Evolutionary conservation across 1,140 invertebrate species (phyloP), one percentile per base, ranked within the genome.

Genomic region (Magallana angulata): DNA sequence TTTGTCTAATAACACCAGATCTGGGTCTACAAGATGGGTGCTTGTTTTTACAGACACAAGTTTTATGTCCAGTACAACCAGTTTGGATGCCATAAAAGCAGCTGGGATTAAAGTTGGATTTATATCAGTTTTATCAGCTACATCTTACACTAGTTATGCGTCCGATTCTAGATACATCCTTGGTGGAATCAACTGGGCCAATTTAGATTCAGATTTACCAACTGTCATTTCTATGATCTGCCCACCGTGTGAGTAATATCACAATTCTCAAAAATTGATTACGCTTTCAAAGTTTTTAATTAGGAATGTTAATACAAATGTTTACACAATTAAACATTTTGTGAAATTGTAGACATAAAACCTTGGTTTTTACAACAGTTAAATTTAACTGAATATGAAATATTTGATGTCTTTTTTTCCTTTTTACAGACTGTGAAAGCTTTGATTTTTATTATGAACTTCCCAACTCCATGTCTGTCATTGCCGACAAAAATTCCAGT

Each of bases 351-450:
- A 3, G 36, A 48, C 36, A 4, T 48, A 48, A 48, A 24, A 24
- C 24, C 24, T 24, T 24, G 24, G 24, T 24, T 24, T 24, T 24
- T 24, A 24, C 24, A 24, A 24, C 24, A 24, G 24, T 24, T 24
- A 24, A 0, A 24, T 24, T 24, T 24, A 24, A 24, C 24, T 24
- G 24, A 24, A 24, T 24, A 24, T 24, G 24, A 24, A 24, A 24
- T 24, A 24, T 24, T 24, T 24, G 24, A 48, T 48, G 36, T 48
- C n/a, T n/a, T n/a, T 48, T 16, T 68, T 68, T 68, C 8, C 16
- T 18, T 68, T 68, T 76, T 76, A 9, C 30, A 76, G 68, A 76
- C 24, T 76, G 68, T 36, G 68, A 76, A 76, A 76, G 36, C 11
- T 76, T 76, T 76, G 30, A 30, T 18, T 76, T 76, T 30, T 76